phyloP scores from a whole-genome alignment of 2,888 invertebrate species.

The Bimastos eiseni region DNA sequence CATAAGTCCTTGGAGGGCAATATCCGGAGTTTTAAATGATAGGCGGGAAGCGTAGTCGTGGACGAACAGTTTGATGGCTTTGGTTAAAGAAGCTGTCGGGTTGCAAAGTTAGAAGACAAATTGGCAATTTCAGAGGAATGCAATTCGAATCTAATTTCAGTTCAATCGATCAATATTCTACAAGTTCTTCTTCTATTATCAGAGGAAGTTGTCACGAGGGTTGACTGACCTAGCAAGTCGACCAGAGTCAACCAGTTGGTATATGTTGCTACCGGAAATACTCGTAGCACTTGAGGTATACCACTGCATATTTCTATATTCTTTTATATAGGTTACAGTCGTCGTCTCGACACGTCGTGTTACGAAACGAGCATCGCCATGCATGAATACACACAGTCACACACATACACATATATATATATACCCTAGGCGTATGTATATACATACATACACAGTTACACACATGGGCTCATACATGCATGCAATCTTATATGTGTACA shows the following conservation, averaged over 20 bases:
- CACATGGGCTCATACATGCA: no score
- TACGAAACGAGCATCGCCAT: no score
- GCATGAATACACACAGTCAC: no score
- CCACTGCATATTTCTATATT: no score
- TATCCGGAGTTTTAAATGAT: not conserved
- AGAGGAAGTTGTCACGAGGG: not conserved
- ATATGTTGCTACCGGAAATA: not conserved
- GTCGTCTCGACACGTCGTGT: no score
- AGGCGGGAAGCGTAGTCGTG: not conserved
- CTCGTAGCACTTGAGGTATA: not conserved
- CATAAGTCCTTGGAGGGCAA: not conserved
- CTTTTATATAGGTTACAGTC: no score
- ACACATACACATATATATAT: no score
- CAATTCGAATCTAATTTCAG: not conserved
- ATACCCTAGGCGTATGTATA: no score
- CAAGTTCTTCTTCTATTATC: not conserved
- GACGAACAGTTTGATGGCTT: not conserved
- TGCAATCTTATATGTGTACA: no score
- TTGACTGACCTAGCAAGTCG: not conserved
- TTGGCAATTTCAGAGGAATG: not conserved
- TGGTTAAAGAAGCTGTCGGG: not conserved
- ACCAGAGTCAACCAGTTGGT: not conserved
- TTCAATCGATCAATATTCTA: not conserved
- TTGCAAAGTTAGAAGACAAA: not conserved
- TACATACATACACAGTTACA: no score